These are phyloP conservation scores for Aricia agestis DNA, from an alignment of 1,140 invertebrate species.

Conservation along the genomic window DNA sequence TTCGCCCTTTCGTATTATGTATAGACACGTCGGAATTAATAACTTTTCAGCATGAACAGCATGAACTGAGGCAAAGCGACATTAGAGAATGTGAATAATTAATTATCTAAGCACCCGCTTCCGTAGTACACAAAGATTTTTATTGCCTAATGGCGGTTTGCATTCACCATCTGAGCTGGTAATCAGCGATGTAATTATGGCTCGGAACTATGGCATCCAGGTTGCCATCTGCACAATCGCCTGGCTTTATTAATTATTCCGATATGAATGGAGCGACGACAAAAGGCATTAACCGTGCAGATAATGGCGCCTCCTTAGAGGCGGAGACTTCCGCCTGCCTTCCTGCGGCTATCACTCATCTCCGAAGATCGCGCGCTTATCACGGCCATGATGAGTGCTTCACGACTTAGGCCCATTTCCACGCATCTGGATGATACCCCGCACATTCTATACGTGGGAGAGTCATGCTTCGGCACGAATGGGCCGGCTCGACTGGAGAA, in stretches of 20 bases:
- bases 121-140: neutral
- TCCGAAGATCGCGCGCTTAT: slow-evolving; percentile 24
- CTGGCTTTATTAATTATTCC: slow-evolving; percentile 52
- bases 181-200: slow-evolving; percentile 3
- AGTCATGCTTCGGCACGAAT: too few relatives aligned
- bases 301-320: slow-evolving; percentile 46
- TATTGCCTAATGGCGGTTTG: neutral
- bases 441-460: too few relatives aligned
- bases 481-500: too few relatives aligned
- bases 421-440: too few relatives aligned
- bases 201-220: slow-evolving; percentile 24
- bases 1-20: too few relatives aligned
- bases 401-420: too few relatives aligned
- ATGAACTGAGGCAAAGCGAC: neutral
- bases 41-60: too few relatives aligned
- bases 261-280: slow-evolving; percentile 45
- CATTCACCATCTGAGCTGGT: neutral
- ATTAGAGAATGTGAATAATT: neutral
- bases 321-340: slow-evolving; percentile 38
- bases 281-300: slow-evolving; percentile 54
- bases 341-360: slow-evolving; percentile 43
- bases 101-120: neutral
- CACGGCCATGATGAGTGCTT: neutral
- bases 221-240: slow-evolving; percentile 40
- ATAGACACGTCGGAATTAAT: too few relatives aligned